A percentile compares a stretch with the other conserved stretches of the same genome.
Conservation (phyloP, 2,888 invertebrate genomes). For the Pseudanteris insignis region DNA sequence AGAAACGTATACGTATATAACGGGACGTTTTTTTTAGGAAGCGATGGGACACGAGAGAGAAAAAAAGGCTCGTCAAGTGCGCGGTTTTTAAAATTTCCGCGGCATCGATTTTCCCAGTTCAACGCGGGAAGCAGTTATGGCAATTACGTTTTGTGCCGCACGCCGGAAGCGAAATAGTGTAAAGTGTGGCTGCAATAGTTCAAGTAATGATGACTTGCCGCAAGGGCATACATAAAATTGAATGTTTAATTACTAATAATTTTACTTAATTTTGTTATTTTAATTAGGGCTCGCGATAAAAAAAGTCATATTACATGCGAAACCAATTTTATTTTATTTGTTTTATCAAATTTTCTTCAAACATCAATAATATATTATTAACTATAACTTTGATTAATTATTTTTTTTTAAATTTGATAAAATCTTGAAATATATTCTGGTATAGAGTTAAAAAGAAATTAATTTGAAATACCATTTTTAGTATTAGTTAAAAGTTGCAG, state of each 20-base stretch:
- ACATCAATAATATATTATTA: too few species aligned
- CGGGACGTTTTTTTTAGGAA: slow-evolving; percentile 15
- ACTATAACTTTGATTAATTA: too few species aligned
- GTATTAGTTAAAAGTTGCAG: too few species aligned
- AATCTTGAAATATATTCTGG: too few species aligned
- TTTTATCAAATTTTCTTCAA: too few species aligned
- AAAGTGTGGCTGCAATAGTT: slow-evolving; percentile 3
- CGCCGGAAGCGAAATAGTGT: neutral
- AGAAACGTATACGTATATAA: slow-evolving; percentile 35
- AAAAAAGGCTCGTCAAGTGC: neutral
- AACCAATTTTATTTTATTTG: too few species aligned
- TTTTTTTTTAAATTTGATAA: too few species aligned
- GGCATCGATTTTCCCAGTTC: slow-evolving; percentile 1
- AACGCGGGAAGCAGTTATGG: neutral
- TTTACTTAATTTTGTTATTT: neutral
- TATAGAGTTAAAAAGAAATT: too few species aligned
- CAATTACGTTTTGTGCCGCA: slow-evolving; percentile 2
- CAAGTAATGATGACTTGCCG: slow-evolving; percentile 1
- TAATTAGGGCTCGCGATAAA: too few species aligned
- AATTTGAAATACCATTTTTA: too few species aligned
- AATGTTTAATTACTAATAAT: slow-evolving; percentile 1
- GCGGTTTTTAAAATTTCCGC: neutral
- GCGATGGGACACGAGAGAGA: slow-evolving; percentile 6
- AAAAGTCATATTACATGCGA: too few species aligned
- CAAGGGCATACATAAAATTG: slow-evolving; percentile 1